Evolutionary conservation across 2,113 vertebrate species (phyloP).

Genomic region (Neopipo cinnamomea): DNA sequence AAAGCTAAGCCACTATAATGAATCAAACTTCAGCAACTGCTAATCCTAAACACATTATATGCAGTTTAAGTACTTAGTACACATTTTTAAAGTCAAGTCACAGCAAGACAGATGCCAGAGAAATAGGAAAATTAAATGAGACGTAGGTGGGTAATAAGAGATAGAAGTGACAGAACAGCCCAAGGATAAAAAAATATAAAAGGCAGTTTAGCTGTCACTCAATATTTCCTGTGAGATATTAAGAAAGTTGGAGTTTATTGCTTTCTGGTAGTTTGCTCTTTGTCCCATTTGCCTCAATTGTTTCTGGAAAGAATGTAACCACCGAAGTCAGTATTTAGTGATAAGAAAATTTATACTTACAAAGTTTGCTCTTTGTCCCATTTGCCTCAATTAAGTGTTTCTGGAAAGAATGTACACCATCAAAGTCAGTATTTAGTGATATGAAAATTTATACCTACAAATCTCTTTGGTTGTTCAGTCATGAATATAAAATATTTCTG

Average conservation of each 20-base stretch:
- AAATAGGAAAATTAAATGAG: slow-evolving; percentile 31
- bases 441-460: background rate
- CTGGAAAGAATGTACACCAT: background rate
- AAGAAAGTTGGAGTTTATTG: background rate
- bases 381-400: background rate
- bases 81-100: slow-evolving; percentile 39
- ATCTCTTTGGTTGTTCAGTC: background rate
- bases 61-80: background rate
- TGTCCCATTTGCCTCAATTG: background rate
- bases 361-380: background rate
- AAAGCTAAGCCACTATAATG: background rate
- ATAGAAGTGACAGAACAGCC: slow-evolving; percentile 44
- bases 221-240: slow-evolving; percentile 14
- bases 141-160: slow-evolving; percentile 35
- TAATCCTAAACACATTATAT: background rate
- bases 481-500: background rate
- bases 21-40: background rate
- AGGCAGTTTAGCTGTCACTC: slow-evolving; percentile 22
- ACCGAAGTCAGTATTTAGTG: background rate
- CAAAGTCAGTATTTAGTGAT: background rate
- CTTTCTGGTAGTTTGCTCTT: background rate
- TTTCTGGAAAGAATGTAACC: background rate
- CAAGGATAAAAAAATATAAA: background rate
- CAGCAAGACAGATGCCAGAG: slow-evolving; percentile 45
- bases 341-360: background rate